Conservation (phyloP, 2,113 vertebrate species). For the Archocentrus centrarchus region DNA sequence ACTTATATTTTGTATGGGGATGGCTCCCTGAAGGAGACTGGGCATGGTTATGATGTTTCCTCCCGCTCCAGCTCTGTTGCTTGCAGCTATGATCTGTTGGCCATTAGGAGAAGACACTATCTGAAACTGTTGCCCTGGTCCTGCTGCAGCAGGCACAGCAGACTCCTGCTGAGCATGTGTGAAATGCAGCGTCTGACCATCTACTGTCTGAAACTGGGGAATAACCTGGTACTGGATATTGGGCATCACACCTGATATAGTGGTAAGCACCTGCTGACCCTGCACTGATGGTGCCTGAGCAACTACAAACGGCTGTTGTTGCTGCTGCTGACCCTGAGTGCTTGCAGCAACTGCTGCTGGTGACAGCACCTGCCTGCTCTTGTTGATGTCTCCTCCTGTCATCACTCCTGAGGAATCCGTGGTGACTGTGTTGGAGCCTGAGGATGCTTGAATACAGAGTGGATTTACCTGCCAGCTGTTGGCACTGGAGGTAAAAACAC, state of each 20-base stretch:
- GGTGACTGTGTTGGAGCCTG: conserved; percentile 77
- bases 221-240: conserved; percentile 98
- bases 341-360: conserved; percentile 65
- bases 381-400: conserved; percentile 77
- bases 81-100: conserved; percentile 90
- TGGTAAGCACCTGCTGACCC: conserved; percentile 91
- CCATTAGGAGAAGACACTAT: conserved; percentile 86
- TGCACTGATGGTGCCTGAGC: conserved; percentile 85
- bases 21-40: conserved; percentile 90
- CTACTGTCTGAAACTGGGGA: conserved; percentile 95
- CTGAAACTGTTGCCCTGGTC: conserved; percentile 91
- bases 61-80: conserved; percentile 74
- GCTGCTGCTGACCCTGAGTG: conserved; percentile 79
- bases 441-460: conserved; percentile 71
- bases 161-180: conserved; percentile 89
- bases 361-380: conserved; percentile 81
- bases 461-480: conserved; percentile 96
- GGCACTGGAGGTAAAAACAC: conserved; percentile 87
- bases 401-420: conserved; percentile 78
- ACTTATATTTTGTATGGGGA: conserved; percentile 92
- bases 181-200: conserved; percentile 94
- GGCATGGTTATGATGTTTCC: conserved; percentile 94
- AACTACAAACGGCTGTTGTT: conserved; percentile 86
- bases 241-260: conserved; percentile 89
- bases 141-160: conserved; percentile 54